phyloP scores from a whole-genome alignment of 64 coral and sea anemone genomes.

The Stichodactyla helianthus region DNA sequence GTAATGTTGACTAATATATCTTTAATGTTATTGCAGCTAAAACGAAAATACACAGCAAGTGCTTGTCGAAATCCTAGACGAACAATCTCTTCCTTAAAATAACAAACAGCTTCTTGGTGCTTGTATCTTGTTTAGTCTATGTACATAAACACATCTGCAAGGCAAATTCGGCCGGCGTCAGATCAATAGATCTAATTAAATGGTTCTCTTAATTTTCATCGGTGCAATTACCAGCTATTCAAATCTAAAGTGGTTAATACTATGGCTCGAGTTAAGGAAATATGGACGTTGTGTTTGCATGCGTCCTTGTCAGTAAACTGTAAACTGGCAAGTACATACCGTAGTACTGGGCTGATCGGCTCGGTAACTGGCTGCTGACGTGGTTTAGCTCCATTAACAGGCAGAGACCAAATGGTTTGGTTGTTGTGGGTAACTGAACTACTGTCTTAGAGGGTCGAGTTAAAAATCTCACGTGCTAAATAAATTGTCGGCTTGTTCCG shows the following conservation, averaged over 20 bases:
- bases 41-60: slow-evolving; percentile 20
- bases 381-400: slow-evolving; percentile 4
- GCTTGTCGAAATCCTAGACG: neutral
- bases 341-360: neutral
- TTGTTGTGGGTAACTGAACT: slow-evolving; percentile 11
- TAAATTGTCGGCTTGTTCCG: neutral
- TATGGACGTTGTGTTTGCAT: neutral
- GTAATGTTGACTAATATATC: neutral
- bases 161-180: slow-evolving; percentile 8
- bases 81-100: slow-evolving; percentile 31
- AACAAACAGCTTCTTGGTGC: slow-evolving; percentile 20
- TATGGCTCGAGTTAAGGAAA: neutral
- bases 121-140: slow-evolving; percentile 3
- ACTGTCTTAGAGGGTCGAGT: neutral
- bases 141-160: slow-evolving; percentile 29
- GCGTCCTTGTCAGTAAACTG: neutral
- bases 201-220: slow-evolving; percentile 60
- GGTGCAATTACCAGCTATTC: slow-evolving; percentile 64
- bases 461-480: slow-evolving; percentile 1
- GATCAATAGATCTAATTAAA: slow-evolving; percentile 78
- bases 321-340: neutral
- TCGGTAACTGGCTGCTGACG: neutral
- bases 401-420: neutral
- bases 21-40: neutral
- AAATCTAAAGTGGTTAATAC: slow-evolving; percentile 69